Conservation (phyloP, 1,140 invertebrate genomes). For the Drosophila persimilis region DNA sequence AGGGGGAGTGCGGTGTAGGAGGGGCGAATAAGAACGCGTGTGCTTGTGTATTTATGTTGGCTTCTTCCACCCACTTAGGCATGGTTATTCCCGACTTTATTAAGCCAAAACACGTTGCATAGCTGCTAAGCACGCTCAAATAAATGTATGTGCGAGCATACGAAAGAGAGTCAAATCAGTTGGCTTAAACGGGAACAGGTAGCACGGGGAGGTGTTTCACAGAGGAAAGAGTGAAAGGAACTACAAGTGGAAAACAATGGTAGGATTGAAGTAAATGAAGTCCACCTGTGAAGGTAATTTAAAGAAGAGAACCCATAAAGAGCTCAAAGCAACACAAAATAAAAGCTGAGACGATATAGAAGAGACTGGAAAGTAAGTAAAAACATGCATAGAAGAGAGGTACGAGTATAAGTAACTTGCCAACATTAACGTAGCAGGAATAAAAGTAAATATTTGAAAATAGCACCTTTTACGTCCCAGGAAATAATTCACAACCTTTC, state of each 20-base stretch:
- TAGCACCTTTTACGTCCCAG: not conserved
- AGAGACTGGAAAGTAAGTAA: too few relatives aligned
- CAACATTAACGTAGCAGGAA: too few relatives aligned
- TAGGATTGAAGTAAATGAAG: too few relatives aligned
- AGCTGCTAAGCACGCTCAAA: conserved; percentile 73
- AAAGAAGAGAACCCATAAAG: not conserved
- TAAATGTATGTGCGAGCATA: conserved; percentile 46
- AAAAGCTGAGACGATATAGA: too few relatives aligned
- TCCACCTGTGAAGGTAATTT: not conserved
- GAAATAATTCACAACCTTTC: not conserved
- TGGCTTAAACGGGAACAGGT: not conserved
- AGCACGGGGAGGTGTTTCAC: not conserved
- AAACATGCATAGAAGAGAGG: too few relatives aligned
- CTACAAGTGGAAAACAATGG: not conserved
- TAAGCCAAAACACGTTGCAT: conserved; percentile 79
- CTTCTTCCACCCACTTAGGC: conserved; percentile 75
- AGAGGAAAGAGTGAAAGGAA: not conserved
- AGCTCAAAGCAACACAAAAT: too few relatives aligned
- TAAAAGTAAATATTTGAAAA: too few relatives aligned
- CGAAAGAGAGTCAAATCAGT: conserved; percentile 41
- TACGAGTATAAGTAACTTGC: too few relatives aligned
- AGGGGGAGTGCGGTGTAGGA: not conserved
- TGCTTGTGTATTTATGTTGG: conserved; percentile 66
- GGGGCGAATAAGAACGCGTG: not conserved
- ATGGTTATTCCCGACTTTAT: conserved; percentile 77